phyloP scores from a whole-genome alignment of 2,113 vertebrate genomes.

The Odobenus rosmarus region DNA sequence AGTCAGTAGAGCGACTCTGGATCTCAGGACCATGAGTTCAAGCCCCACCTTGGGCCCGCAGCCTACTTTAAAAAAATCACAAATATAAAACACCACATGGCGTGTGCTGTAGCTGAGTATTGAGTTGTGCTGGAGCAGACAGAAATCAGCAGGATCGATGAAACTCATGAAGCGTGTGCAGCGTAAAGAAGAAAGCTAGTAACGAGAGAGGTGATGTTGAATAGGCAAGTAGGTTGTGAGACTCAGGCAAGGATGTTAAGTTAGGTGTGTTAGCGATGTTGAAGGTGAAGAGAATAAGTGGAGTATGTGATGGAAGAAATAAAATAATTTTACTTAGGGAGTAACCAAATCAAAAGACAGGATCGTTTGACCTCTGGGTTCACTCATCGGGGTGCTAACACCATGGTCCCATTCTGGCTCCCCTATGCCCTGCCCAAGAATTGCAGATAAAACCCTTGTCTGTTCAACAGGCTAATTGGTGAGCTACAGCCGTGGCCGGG shows the following conservation, averaged over 20 bases:
- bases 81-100: background rate
- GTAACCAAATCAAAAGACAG: background rate
- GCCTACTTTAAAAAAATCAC: background rate
- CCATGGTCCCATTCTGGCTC: background rate
- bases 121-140: background rate
- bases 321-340: background rate
- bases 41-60: background rate
- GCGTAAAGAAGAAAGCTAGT: background rate
- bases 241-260: background rate
- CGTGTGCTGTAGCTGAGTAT: background rate
- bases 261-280: background rate
- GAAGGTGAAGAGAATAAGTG: background rate
- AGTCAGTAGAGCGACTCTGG: background rate
- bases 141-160: background rate
- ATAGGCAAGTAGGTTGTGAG: background rate
- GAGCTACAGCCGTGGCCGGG: background rate
- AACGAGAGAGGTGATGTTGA: background rate
- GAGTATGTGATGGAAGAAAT: background rate
- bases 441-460: background rate
- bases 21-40: background rate
- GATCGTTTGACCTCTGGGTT: background rate
- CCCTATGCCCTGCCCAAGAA: background rate
- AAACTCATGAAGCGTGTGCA: background rate
- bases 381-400: background rate
- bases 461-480: background rate